phyloP scores from a whole-genome alignment of 2,113 vertebrate genomes.

The Callocephalon fimbriatum region DNA sequence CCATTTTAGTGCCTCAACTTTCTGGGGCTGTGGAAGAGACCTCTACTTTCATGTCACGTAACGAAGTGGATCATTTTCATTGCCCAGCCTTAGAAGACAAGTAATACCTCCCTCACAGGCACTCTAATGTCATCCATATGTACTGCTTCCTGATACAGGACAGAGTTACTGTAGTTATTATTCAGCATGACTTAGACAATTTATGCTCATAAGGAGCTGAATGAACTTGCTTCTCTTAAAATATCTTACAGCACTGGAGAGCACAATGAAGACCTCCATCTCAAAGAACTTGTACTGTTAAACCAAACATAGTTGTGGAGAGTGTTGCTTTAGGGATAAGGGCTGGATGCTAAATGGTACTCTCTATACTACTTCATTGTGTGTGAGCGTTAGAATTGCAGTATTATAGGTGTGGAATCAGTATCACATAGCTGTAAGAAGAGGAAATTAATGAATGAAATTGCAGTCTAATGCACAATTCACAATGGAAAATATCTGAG shows the following conservation, averaged over 20 bases:
- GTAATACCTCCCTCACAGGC: neutral
- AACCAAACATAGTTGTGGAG: neutral
- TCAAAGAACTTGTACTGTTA: neutral
- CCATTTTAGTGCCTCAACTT: neutral
- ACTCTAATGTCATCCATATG: too few relatives aligned
- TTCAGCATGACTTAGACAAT: neutral
- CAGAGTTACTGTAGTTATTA: neutral
- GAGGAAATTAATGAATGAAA: conserved; percentile 46
- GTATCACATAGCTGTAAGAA: neutral
- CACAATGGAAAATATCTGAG: conserved; percentile 38
- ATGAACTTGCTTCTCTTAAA: neutral
- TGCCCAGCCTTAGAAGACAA: neutral
- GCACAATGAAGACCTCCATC: neutral
- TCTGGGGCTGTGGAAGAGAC: neutral
- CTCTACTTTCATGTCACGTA: neutral
- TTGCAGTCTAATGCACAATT: conserved; percentile 21
- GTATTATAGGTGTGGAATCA: neutral
- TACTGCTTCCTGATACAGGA: neutral
- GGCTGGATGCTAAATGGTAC: neutral
- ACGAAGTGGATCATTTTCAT: neutral
- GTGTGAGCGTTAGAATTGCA: neutral
- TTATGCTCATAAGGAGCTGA: neutral
- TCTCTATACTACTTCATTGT: neutral
- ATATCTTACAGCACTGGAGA: neutral
- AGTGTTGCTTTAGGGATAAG: neutral